Evolutionary conservation across 2,113 vertebrate genomes (phyloP), one percentile per base, ranked within the genome.

Genomic region (Mus musculus): DNA sequence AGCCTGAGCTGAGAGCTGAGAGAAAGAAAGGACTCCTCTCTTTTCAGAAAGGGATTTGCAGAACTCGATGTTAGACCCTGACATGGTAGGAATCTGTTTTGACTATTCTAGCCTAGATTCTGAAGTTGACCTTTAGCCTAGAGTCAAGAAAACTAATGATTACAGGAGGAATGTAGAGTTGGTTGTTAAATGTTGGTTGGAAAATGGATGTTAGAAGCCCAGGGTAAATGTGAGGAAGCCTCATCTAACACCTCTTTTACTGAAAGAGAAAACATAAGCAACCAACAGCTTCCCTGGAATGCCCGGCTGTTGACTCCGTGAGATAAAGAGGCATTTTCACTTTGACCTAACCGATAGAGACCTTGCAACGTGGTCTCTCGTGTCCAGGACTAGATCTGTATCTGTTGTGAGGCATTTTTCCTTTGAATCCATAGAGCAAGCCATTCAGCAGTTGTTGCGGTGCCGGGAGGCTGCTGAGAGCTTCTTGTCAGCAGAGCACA

Each of bases 401-500:
- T 91, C 36, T 69, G 0, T 52, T 82, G 69, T 49, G 39, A 97
- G 24, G 14, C 56, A 12, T 28, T 73, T 96, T 88, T 88, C 67
- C 78, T 91, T 11, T 96, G 19, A 54, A 63, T 93, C 91, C 67
- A 78, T 61, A 99, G 99, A 98, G 80, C 94, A 95, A 82, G 99
- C 99, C 3, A 61, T 99, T 95, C 97, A 78, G 84, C 95, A 98
- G 91, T 93, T 99, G 54, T 96, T 97, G 93, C 97, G 93, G 54
- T 98, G 99, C 94, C 96, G 59, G 78, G 49, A 46, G 80, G 97
- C 98, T 56, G 98, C 99, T 19, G 92, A 97, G 85, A 95, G 88
- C 61, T 98, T 99, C 97, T 98, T 99, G n/a, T 98, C 98, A 17
- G 97, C 98, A 52, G 98, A 98, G 6, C 99, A 99, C 96, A 97